These are phyloP conservation scores for Rousettus leschenaultii DNA, from an alignment of 2,113 vertebrate genomes.

Conservation along the genomic window DNA sequence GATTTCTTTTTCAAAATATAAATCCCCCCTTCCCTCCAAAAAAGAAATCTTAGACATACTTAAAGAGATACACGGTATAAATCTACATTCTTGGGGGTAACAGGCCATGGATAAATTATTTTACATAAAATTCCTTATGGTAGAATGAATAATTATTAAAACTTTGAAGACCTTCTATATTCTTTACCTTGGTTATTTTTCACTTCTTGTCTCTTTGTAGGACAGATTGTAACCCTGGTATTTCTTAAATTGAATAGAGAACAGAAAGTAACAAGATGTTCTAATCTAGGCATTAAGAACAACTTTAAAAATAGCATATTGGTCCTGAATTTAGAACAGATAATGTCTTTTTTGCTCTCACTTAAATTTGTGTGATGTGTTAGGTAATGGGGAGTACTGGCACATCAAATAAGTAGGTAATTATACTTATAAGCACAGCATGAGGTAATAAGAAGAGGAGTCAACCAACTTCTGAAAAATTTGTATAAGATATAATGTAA, in stretches of 20 bases:
- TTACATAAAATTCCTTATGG: slow-evolving; percentile 39
- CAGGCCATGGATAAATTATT: slow-evolving; percentile 9
- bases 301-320: slow-evolving; percentile 54
- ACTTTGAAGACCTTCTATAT: slow-evolving; percentile 29
- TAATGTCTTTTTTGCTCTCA: slow-evolving; percentile 27
- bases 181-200: slow-evolving; percentile 44
- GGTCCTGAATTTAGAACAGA: slow-evolving; percentile 37
- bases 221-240: slow-evolving; percentile 39
- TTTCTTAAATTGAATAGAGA: slow-evolving; percentile 28
- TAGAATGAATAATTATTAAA: slow-evolving; percentile 54
- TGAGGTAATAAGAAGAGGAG: slow-evolving; percentile 1
- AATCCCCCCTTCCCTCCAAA: background rate
- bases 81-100: background rate
- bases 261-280: slow-evolving; percentile 20
- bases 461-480: slow-evolving; percentile 44
- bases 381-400: slow-evolving; percentile 13
- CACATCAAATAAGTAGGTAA: slow-evolving; percentile 50
- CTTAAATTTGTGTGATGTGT: slow-evolving; percentile 39
- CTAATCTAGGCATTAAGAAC: slow-evolving; percentile 32
- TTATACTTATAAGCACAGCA: slow-evolving; percentile 45
- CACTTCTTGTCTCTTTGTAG: slow-evolving; percentile 11
- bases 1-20: slow-evolving; percentile 29
- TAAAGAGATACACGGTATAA: slow-evolving; percentile 3
- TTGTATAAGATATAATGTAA: slow-evolving; percentile 1
- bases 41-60: slow-evolving; percentile 16